Conservation (phyloP, 2,797 vertebrate species). For the Falco biarmicus region DNA sequence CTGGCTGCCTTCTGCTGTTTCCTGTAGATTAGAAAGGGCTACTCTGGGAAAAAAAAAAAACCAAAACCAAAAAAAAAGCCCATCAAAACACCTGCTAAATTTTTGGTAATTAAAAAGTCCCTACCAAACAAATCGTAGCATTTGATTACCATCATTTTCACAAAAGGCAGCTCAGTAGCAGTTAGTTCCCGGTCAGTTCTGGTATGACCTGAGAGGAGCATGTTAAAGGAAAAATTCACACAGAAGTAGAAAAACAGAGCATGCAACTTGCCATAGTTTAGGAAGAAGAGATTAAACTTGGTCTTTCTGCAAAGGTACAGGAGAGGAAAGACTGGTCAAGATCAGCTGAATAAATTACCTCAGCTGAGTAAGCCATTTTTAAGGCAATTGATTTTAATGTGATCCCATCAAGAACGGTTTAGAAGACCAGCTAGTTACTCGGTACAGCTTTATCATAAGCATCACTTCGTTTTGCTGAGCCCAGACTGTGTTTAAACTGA, state of each 20-base stretch:
- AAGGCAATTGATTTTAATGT: not conserved
- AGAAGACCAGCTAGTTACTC: not conserved
- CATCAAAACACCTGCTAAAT: not conserved
- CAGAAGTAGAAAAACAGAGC: not conserved
- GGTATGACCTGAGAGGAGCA: not conserved
- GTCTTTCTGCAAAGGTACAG: not conserved
- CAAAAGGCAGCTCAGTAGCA: not conserved
- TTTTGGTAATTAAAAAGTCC: not conserved
- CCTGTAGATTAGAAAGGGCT: not conserved
- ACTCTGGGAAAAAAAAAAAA: not conserved
- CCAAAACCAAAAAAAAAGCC: too few species aligned
- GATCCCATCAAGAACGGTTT: not conserved
- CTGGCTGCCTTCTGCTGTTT: not conserved
- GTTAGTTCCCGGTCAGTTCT: not conserved
- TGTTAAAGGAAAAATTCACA: too few species aligned
- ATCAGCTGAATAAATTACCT: not conserved
- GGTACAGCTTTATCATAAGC: not conserved
- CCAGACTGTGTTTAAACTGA: not conserved
- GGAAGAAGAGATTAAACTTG: not conserved
- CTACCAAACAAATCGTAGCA: not conserved
- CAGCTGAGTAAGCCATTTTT: not conserved
- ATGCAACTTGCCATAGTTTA: not conserved
- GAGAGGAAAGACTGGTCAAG: not conserved
- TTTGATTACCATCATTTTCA: not conserved
- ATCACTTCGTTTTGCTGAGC: not conserved